A percentile compares a stretch with the other conserved stretches of the same genome.
phyloP scores from a whole-genome alignment of 2,797 vertebrate species.

The Bradypus variegatus region DNA sequence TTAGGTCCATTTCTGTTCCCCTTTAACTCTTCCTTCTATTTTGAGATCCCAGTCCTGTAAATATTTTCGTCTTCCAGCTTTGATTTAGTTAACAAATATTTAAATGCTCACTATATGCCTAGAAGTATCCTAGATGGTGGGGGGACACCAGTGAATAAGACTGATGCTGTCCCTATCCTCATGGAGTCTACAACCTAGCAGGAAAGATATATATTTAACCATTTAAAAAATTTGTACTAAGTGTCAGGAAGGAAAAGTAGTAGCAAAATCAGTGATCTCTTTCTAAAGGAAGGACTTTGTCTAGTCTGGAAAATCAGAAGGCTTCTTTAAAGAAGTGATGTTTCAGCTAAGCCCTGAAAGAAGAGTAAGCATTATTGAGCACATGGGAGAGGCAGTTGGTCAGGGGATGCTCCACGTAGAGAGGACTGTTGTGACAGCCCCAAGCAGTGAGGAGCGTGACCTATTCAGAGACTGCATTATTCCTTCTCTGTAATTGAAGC shows the following conservation, averaged over 20 bases:
- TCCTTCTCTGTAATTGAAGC: background rate
- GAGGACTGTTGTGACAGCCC: background rate
- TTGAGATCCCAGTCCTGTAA: background rate
- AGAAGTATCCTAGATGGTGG: background rate
- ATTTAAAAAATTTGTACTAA: background rate
- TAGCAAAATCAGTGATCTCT: background rate
- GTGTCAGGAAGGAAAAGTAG: background rate
- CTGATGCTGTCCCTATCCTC: background rate
- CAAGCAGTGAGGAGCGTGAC: background rate
- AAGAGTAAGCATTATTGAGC: background rate
- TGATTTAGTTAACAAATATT: background rate
- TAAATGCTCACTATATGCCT: background rate
- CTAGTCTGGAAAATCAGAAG: background rate
- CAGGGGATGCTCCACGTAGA: background rate
- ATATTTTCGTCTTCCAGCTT: background rate
- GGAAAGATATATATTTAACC: background rate
- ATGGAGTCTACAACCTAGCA: background rate
- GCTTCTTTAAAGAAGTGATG: background rate
- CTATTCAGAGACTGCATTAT: background rate
- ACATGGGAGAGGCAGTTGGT: background rate
- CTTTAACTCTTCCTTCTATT: background rate
- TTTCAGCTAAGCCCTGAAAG: background rate
- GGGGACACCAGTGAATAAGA: background rate
- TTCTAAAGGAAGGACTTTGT: background rate
- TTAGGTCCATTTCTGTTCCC: background rate